These are phyloP conservation scores for Lepidurus arcticus DNA, from an alignment of 1,140 invertebrate species.

Conservation along the genomic window DNA sequence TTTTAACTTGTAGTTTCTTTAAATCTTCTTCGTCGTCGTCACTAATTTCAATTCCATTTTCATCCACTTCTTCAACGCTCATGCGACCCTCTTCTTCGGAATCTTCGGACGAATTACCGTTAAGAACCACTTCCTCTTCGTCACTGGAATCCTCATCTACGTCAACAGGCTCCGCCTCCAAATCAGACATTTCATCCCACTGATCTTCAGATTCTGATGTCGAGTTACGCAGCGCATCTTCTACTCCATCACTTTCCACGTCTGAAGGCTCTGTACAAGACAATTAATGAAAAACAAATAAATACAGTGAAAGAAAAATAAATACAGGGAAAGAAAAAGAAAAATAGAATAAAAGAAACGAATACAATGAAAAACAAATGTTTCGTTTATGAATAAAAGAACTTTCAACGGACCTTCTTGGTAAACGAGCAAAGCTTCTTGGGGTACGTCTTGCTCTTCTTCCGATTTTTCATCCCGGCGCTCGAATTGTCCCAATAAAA, in stretches of 20 bases:
- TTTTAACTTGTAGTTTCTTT: background rate
- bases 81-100: constrained; percentile 28
- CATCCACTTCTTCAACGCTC: background rate
- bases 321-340: background rate
- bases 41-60: background rate
- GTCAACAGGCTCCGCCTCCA: constrained; percentile 36
- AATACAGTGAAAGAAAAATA: background rate
- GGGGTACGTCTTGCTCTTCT: constrained; percentile 34
- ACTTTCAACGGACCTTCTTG: constrained; percentile 38
- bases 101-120: constrained; percentile 14
- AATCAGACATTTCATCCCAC: constrained; percentile 36
- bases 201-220: constrained; percentile 39
- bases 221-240: constrained; percentile 36
- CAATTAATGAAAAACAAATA: constrained; percentile 30
- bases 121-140: constrained; percentile 33
- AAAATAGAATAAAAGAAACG: constrained; percentile 29
- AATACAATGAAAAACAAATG: background rate
- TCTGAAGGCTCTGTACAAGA: constrained; percentile 37
- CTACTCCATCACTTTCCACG: constrained; percentile 37
- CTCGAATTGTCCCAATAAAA: constrained; percentile 39
- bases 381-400: background rate
- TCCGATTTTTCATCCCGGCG: constrained; percentile 36
- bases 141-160: constrained; percentile 35
- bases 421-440: constrained; percentile 38
- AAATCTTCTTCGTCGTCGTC: background rate